These are phyloP conservation scores for Adoxophyes honmai DNA, from an alignment of 1,140 invertebrate genomes.

Conservation along the genomic window DNA sequence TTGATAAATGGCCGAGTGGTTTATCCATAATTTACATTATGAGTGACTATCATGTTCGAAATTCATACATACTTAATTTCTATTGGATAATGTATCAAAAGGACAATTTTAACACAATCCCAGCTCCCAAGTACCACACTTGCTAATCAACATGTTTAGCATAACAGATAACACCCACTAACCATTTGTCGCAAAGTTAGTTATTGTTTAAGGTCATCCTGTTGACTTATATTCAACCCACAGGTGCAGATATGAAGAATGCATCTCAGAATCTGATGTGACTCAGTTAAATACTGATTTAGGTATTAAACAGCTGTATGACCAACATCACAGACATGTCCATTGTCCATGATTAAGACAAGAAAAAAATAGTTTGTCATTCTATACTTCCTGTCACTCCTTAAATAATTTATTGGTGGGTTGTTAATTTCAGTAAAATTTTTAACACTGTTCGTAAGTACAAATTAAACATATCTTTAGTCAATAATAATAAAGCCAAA, in stretches of 20 bases:
- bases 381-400: slow-evolving; percentile 1
- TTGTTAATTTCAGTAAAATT: too few species aligned
- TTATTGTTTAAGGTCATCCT: background rate
- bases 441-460: too few species aligned
- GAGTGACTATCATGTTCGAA: too few species aligned
- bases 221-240: background rate
- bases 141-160: slow-evolving; percentile 10
- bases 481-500: too few species aligned
- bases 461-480: too few species aligned
- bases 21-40: too few species aligned
- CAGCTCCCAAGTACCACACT: too few species aligned
- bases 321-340: slow-evolving; percentile 2
- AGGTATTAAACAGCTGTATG: background rate
- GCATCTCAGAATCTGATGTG: slow-evolving; percentile 11
- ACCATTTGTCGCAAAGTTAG: background rate
- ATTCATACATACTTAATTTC: too few species aligned
- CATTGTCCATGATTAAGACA: background rate
- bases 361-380: background rate
- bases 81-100: too few species aligned
- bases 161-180: slow-evolving; percentile 11
- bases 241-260: slow-evolving; percentile 2
- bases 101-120: too few species aligned
- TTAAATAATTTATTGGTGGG: background rate
- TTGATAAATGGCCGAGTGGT: too few species aligned
- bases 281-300: background rate